Conservation (phyloP, 2,888 invertebrate genomes). For the Alsophila aescularia region DNA sequence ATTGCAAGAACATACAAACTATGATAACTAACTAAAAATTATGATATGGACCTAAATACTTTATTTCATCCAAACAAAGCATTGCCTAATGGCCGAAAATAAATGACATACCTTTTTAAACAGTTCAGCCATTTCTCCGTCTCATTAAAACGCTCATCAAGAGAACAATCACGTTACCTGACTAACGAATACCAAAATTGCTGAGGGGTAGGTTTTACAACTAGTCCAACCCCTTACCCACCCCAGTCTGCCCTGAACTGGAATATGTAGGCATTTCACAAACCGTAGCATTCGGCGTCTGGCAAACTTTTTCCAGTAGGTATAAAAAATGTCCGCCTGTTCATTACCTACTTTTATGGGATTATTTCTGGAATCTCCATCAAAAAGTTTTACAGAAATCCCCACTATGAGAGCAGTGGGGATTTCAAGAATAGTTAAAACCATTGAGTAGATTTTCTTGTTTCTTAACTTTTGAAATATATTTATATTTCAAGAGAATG, state of each 20-base stretch:
- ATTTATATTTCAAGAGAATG: too few relatives aligned
- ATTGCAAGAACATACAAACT: too few relatives aligned
- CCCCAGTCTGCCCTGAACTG: background rate
- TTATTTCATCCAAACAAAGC: too few relatives aligned
- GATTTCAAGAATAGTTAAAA: too few relatives aligned
- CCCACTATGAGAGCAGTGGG: too few relatives aligned
- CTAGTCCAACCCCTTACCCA: background rate
- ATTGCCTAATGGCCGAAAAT: background rate
- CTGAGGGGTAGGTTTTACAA: background rate
- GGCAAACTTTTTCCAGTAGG: background rate
- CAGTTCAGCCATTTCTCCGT: background rate
- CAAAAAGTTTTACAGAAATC: too few relatives aligned
- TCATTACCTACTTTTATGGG: too few relatives aligned
- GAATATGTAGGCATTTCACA: background rate
- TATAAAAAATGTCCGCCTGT: background rate
- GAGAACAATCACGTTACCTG: background rate
- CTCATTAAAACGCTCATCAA: slow-evolving; percentile 9
- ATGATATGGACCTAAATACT: too few relatives aligned
- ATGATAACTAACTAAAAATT: too few relatives aligned
- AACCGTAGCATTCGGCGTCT: background rate
- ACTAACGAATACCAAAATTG: slow-evolving; percentile 4
- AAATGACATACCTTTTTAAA: background rate
- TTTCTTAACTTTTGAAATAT: too few relatives aligned
- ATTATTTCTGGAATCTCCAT: too few relatives aligned
- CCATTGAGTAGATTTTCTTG: too few relatives aligned